Base-by-base conservation (phyloP, 64 coral and sea anemone genomes). In the Cladopsammia gracilis region DNA sequence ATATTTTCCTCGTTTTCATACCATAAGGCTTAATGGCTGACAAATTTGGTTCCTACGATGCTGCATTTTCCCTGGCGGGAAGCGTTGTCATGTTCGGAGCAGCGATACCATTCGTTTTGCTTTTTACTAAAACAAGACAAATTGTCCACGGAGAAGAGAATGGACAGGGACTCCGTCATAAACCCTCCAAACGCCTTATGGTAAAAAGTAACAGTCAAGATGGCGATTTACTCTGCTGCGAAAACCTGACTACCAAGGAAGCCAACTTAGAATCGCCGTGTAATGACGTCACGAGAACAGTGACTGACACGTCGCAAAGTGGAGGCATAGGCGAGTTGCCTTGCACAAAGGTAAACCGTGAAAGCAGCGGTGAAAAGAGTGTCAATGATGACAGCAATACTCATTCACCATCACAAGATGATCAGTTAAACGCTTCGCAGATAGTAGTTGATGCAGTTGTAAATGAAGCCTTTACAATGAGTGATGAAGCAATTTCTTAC, bases 51-150 rank as follows among this genome's bases (percentile, higher is more conserved):
- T 86, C 70, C 5, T 86, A 86, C 53, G 42, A 85, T 46, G 70
- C 46, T 2, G 83, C 83, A 9, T 93, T 93, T 52, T 93, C 79
- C 74, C 69, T 93, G 91, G 71, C 91, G 18, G 91, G 91, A 25
- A 10, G 44, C 10, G 20, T 52, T 51, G 50, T 65, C 53, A 69
- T 93, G 13, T 73, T 93, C 8, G 82, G 71, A 23, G 61, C 83
- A 26, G 43, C 22, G 8, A 75, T 93, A 13, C 83, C 64, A 34
- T 87, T 75, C 15, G 13, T 64, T 45, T 51, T 70, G 58, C 62
- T 50, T 42, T 65, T 90, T 54, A 4, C 12, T 16, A 25, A 90
- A 79, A 62, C 62, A 70, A 25, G 23, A 88, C 8, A 7, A 44
- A 7, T 5, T 15, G 22, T 7, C 3, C 19, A 9, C 6, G 9